These are phyloP conservation scores for Metallyticus violacea DNA, from an alignment of 2,888 invertebrate genomes.

Conservation along the genomic window DNA sequence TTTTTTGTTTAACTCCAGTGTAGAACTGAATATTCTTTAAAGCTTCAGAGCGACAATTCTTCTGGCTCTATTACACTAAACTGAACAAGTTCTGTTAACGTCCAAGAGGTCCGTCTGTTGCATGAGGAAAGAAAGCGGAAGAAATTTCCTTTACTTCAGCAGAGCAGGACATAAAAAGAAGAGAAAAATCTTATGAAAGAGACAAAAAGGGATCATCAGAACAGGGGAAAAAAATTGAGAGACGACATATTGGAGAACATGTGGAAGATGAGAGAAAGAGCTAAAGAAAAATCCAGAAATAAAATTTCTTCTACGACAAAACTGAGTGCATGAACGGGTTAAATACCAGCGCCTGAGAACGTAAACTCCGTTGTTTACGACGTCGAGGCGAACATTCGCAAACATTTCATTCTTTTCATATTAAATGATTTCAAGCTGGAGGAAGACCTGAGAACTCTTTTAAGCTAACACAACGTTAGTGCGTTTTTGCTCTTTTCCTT, in stretches of 20 bases:
- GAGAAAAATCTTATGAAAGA: neutral
- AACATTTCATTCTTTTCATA: too few species aligned
- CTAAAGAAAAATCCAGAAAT: neutral
- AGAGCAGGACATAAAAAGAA: neutral
- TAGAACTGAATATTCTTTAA: neutral
- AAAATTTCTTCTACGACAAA: neutral
- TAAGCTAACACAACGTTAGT: too few species aligned
- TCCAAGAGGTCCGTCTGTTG: neutral
- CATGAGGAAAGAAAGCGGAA: neutral
- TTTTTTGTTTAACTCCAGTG: neutral
- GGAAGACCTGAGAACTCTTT: too few species aligned
- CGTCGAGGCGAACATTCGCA: too few species aligned
- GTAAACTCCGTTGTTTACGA: too few species aligned
- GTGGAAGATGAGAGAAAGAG: neutral
- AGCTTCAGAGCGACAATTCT: neutral
- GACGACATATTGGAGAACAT: neutral
- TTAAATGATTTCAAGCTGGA: too few species aligned
- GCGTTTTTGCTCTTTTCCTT: neutral
- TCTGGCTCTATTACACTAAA: neutral
- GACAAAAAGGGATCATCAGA: neutral
- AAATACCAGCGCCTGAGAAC: neutral
- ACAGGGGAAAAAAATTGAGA: neutral
- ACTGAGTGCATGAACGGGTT: neutral
- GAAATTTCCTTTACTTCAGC: neutral
- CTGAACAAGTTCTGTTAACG: neutral